Conservation (phyloP, 2,888 invertebrate genomes). For the Pasiphila rectangulata region DNA sequence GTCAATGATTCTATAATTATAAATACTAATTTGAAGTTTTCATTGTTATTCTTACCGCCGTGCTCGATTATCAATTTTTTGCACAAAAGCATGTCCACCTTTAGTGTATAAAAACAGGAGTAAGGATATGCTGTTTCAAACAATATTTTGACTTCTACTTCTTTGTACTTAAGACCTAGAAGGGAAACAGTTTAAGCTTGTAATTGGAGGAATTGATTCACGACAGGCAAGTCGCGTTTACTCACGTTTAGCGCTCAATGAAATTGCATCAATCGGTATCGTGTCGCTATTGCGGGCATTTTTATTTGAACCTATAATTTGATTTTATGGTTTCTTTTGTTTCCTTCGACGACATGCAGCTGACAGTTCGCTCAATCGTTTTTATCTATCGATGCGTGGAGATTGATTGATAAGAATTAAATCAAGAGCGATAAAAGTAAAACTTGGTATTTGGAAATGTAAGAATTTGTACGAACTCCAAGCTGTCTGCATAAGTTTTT, state of each 20-base stretch:
- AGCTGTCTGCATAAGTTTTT: no score
- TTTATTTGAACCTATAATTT: constrained; percentile 67
- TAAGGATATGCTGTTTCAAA: constrained; percentile 33
- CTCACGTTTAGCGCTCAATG: constrained; percentile 77
- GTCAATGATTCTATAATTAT: constrained; percentile 74
- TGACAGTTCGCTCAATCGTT: constrained; percentile 49
- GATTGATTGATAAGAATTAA: constrained; percentile 17
- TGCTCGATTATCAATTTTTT: constrained; percentile 66
- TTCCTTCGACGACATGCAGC: constrained; percentile 54
- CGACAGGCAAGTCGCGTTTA: constrained; percentile 60
- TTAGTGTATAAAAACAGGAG: constrained; percentile 48
- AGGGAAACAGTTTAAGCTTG: constrained; percentile 37
- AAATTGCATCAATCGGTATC: constrained; percentile 74
- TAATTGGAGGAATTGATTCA: constrained; percentile 52
- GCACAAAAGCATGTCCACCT: constrained; percentile 54
- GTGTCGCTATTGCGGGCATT: constrained; percentile 72
- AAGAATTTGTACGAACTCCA: no score
- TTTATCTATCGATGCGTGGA: constrained; percentile 31
- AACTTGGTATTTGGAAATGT: no score
- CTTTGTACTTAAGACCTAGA: constrained; percentile 45
- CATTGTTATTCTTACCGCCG: constrained; percentile 70
- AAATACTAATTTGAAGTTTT: constrained; percentile 72
- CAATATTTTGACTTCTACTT: constrained; percentile 46
- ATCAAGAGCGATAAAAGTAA: background rate
- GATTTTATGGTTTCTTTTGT: constrained; percentile 57